Base-by-base conservation (phyloP, 2,113 vertebrate genomes). In the Centropristis striata region DNA sequence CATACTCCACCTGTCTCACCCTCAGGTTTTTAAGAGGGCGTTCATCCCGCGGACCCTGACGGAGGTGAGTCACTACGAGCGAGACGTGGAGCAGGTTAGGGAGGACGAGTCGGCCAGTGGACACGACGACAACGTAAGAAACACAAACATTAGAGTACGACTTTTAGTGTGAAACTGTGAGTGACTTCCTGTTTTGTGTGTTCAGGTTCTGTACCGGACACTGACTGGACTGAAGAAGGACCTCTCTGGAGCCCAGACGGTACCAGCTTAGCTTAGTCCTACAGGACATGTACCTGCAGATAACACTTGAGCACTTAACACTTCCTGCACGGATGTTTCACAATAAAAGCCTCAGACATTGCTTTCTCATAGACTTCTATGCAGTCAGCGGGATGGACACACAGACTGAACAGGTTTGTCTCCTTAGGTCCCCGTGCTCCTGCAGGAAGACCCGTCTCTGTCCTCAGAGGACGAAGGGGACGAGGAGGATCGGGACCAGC, bases 11-110 rank as follows among this genome's bases (percentile, higher is more conserved):
- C n/a, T n/a, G n/a, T n/a, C n/a, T n/a, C n/a, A n/a, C 27, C 47
- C 15, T 0, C 85, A 99, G 98, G 98, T 99, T 41, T 99, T 99
- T 78, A 99, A 96, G 87, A 97, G 93, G 41, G 97, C 97, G 27
- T 99, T 97, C 78, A 99, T 99, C 84, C 98, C 98, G 8, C 95
- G 98, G 6, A 99, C 98, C 0, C 93, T 99, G 78, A 98, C 95
- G 0, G 97, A 99, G 68, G 98, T 99, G 12, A 97, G 94, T 74
- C 95, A 97, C 89, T 99, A 96, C 0, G 98, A 99, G 83, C 90
- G 97, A n/a, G 98, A 99, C 46, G 84, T 99, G 7, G 97, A 97
- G 37, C 21, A 88, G 60, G 88, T 95, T 63, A 64, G 94, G 87
- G 3, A 95, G 84, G 96, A 96, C 65, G 95, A 96, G 9, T 88